Conservation (phyloP, 1,140 invertebrate species). For the Ceratoteleas bidentatus region DNA sequence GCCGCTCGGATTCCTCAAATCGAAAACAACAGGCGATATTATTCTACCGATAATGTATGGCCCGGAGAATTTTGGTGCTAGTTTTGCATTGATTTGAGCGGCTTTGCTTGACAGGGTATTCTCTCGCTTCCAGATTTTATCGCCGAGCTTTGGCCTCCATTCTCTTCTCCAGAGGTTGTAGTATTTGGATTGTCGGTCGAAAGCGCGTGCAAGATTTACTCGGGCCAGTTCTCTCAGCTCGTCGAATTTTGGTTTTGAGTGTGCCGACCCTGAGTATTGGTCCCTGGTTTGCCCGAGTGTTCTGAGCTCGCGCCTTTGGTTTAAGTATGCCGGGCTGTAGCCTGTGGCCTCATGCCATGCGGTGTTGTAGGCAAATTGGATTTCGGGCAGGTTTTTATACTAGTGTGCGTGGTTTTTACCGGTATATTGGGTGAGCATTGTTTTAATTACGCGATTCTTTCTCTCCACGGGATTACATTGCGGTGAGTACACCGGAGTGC, state of each 20-base stretch:
- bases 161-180: constrained; percentile 28
- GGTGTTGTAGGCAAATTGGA: constrained; percentile 78
- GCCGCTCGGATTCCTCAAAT: background rate
- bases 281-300: background rate
- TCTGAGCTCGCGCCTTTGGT: constrained; percentile 58
- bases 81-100: constrained; percentile 1
- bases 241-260: background rate
- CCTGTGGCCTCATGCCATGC: constrained; percentile 72
- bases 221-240: constrained; percentile 4
- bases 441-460: no score
- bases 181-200: constrained; percentile 27
- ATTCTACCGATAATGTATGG: constrained; percentile 8
- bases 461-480: constrained; percentile 67
- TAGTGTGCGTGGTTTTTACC: constrained; percentile 73
- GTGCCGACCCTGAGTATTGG: no score
- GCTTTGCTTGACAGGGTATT: constrained; percentile 8
- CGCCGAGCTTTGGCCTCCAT: constrained; percentile 1
- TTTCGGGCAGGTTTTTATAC: constrained; percentile 70
- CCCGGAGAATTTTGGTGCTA: constrained; percentile 12
- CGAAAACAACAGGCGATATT: constrained; percentile 9
- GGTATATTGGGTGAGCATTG: no score
- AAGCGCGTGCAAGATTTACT: constrained; percentile 11
- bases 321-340: constrained; percentile 76
- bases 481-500: constrained; percentile 62
- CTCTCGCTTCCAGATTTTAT: constrained; percentile 8